Conservation (phyloP, 2,888 invertebrate species). For the Brachyptera putata region DNA sequence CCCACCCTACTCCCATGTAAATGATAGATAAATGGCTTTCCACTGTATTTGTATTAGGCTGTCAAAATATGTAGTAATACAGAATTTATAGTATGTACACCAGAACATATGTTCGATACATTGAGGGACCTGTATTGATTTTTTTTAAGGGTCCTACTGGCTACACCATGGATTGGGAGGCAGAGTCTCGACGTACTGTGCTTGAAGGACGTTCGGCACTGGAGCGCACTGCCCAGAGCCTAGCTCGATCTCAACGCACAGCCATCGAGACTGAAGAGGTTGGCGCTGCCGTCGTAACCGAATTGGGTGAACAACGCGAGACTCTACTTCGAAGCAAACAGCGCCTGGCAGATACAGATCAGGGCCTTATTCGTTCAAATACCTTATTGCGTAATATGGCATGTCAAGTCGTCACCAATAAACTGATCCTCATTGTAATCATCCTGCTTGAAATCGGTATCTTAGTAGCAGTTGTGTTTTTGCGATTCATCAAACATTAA, state of each 20-base stretch:
- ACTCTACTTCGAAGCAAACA: constrained; percentile 61
- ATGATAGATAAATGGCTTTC: no score
- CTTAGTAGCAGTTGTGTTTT: constrained; percentile 57
- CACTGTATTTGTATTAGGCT: no score
- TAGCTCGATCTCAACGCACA: constrained; percentile 65
- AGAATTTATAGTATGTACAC: no score
- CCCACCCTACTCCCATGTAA: no score
- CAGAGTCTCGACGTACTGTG: constrained; percentile 55
- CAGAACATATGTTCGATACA: no score
- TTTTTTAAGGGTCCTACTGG: not conserved
- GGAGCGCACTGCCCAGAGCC: constrained; percentile 58
- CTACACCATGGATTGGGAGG: constrained; percentile 46
- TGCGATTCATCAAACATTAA: constrained; percentile 50
- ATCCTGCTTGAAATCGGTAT: constrained; percentile 67
- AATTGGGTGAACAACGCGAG: constrained; percentile 72
- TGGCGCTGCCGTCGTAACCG: constrained; percentile 70
- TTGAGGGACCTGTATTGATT: no score
- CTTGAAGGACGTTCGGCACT: constrained; percentile 53
- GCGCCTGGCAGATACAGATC: constrained; percentile 66
- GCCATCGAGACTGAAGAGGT: constrained; percentile 77
- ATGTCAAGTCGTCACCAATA: constrained; percentile 68
- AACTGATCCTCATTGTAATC: constrained; percentile 66
- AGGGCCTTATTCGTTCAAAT: constrained; percentile 60
- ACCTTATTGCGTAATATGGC: constrained; percentile 63
- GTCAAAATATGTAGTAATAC: no score